A percentile compares a stretch with the other conserved stretches of the same genome.
These are phyloP conservation scores for Gallirallus australis DNA, from an alignment of 2,797 vertebrate genomes.

Conservation along the genomic window DNA sequence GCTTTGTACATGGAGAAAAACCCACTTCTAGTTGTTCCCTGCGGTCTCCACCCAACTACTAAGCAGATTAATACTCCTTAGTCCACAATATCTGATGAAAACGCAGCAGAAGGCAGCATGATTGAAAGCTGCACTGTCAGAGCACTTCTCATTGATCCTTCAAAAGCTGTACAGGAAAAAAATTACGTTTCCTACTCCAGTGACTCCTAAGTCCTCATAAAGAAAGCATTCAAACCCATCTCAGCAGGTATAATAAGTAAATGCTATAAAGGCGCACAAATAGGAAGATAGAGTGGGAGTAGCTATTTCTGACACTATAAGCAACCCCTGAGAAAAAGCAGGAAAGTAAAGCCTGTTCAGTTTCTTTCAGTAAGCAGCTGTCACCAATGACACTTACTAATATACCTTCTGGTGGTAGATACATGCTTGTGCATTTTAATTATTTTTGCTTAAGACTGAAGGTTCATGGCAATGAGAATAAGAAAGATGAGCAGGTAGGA, in stretches of 20 bases:
- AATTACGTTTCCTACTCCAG: not conserved
- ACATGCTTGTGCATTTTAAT: not conserved
- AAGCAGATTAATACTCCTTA: constrained; percentile 14
- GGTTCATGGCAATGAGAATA: not conserved
- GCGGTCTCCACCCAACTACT: not conserved
- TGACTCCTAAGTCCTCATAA: not conserved
- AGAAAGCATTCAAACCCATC: not conserved
- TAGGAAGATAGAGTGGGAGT: not conserved
- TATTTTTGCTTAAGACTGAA: not conserved
- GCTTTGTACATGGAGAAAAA: not conserved
- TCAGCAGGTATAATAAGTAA: not conserved
- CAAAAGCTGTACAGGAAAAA: not conserved
- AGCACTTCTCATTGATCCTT: not conserved
- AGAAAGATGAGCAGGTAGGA: not conserved
- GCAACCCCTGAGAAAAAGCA: not conserved
- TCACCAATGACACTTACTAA: not conserved
- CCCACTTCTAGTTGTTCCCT: constrained; percentile 11
- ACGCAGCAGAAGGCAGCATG: not conserved
- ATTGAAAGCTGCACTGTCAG: not conserved
- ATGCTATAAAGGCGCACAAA: not conserved
- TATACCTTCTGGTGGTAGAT: not conserved
- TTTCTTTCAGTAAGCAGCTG: not conserved
- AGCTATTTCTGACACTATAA: not conserved
- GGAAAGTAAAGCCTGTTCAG: not conserved
- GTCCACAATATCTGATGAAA: not conserved